phyloP scores from a whole-genome alignment of 2,888 invertebrate species.

The Megastigmus dorsalis region DNA sequence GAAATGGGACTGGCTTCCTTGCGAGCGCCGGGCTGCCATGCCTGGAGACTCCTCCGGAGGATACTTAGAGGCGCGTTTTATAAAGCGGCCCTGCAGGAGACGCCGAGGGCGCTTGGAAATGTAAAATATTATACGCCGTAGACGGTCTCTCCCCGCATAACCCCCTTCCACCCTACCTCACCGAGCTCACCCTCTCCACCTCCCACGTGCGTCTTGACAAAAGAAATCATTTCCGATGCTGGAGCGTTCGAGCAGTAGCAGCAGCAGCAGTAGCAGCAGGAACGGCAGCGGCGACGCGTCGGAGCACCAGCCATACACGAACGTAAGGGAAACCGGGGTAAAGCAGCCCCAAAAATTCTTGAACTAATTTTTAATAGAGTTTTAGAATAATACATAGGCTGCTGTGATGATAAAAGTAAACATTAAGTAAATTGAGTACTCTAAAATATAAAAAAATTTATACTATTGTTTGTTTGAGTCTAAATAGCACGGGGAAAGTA shows the following conservation, averaged over 20 bases:
- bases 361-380: too few relatives aligned
- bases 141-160: background rate
- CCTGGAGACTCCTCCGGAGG: constrained; percentile 14
- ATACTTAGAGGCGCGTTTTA: constrained; percentile 46
- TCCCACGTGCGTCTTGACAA: background rate
- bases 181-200: background rate
- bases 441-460: too few relatives aligned
- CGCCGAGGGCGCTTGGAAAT: constrained; percentile 36
- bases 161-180: background rate
- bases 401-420: too few relatives aligned
- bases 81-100: constrained; percentile 29
- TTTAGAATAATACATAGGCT: too few relatives aligned
- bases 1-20: constrained; percentile 35
- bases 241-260: background rate
- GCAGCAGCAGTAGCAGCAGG: too few relatives aligned
- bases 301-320: too few relatives aligned
- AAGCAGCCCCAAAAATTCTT: too few relatives aligned
- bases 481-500: too few relatives aligned
- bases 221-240: constrained; percentile 26
- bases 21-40: background rate
- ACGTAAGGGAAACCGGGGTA: too few relatives aligned
- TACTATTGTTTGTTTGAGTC: too few relatives aligned
- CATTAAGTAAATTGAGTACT: too few relatives aligned
- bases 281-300: too few relatives aligned
- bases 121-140: constrained; percentile 33